phyloP scores from a whole-genome alignment of 2,797 vertebrate species.

The Podarcis siculus region DNA sequence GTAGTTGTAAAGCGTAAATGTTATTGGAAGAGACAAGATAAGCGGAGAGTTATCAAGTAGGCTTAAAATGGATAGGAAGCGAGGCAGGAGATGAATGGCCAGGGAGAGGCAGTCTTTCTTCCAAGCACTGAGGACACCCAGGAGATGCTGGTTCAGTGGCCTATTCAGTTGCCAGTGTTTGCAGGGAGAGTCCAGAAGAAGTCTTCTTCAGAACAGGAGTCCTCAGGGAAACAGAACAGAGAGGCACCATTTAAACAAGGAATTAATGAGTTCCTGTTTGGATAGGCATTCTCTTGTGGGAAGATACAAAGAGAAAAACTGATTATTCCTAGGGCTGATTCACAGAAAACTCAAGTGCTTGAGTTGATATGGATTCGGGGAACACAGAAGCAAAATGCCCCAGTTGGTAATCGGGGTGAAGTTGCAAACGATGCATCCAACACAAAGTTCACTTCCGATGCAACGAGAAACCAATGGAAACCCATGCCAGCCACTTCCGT shows the following conservation, averaged over 20 bases:
- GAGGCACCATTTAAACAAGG: background rate
- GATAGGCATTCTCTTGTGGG: background rate
- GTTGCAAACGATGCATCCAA: background rate
- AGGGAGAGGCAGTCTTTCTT: background rate
- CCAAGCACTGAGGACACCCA: background rate
- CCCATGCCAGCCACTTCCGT: too few species aligned
- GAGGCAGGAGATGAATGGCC: background rate
- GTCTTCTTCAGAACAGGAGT: background rate
- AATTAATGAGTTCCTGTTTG: background rate
- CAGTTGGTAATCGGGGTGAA: background rate
- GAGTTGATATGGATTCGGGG: background rate
- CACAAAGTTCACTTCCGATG: background rate
- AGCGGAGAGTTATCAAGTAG: background rate
- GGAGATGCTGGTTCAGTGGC: background rate
- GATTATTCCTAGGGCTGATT: background rate
- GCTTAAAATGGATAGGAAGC: background rate
- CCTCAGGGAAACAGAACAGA: background rate
- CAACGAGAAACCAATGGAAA: too few species aligned
- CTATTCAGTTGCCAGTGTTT: background rate
- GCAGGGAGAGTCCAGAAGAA: background rate
- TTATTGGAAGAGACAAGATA: slow-evolving; percentile 7
- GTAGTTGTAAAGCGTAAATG: background rate
- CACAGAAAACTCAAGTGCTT: background rate
- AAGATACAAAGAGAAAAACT: background rate
- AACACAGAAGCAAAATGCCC: background rate